A percentile compares a stretch with the other conserved stretches of the same genome.
Evolutionary conservation across 1,140 invertebrate genomes (phyloP).

Genomic region (Bacillus rossius): DNA sequence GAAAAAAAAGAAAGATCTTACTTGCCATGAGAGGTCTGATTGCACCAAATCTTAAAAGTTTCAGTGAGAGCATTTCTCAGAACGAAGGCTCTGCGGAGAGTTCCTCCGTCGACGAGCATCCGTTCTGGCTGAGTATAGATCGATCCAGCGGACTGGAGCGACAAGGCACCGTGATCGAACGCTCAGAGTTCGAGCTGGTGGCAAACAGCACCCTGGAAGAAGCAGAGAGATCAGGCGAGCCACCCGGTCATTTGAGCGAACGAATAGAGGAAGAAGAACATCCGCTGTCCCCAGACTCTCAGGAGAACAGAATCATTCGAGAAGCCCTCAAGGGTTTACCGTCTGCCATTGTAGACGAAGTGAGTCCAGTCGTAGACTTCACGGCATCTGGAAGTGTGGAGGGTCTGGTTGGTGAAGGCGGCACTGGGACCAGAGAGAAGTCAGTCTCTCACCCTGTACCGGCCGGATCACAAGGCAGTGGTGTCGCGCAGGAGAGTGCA

Average conservation of each 20-base stretch:
- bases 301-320: neutral
- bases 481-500: too few species aligned
- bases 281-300: neutral
- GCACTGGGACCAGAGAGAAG: too few species aligned
- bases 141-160: neutral
- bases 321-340: neutral
- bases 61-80: neutral
- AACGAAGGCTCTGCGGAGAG: slow-evolving; percentile 16
- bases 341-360: too few species aligned
- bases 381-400: too few species aligned
- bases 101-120: slow-evolving; percentile 24
- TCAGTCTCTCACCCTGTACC: too few species aligned
- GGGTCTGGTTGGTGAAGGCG: too few species aligned
- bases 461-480: too few species aligned
- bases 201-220: neutral
- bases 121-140: slow-evolving; percentile 27
- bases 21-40: slow-evolving; percentile 9
- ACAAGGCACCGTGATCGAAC: slow-evolving; percentile 9
- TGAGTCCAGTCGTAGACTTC: too few species aligned
- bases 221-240: neutral
- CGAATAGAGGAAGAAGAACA: neutral
- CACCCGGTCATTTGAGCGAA: neutral
- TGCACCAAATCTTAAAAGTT: neutral
- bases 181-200: neutral
- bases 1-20: slow-evolving; percentile 14